Evolutionary conservation across 2,113 vertebrate species (phyloP), one percentile per base, ranked within the genome.

Genomic region (Porphyrio hochstetteri): DNA sequence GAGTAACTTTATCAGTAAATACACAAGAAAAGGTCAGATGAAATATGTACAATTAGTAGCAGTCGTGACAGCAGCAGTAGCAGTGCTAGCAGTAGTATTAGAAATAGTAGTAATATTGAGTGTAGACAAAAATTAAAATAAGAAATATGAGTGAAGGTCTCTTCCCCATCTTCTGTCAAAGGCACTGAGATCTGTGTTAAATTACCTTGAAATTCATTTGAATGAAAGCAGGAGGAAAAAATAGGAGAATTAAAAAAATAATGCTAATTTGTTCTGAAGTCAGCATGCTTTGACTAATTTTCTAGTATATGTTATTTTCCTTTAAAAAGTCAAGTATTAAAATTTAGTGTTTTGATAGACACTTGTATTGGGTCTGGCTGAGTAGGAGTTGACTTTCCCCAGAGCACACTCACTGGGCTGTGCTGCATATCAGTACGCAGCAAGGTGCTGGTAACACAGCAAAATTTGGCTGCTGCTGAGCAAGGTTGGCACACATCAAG

Each of bases 161-260:
- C 11, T 69, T 90, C 19, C 5, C 5, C 20, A 38, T 64, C 28
- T 5, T 56, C 35, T 82, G 31, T 4, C 61, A 90, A 50, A 12
- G 10, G 21, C 0, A 0, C 4, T 31, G 10, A 75, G 2, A 60
- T 56, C 19, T 25, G 1, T 60, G 23, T 27, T 46, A 35, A 52
- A 36, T 20, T 59, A 55, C 4, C 8, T 46, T 38, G 44, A 38
- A 33, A 60, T 38, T 35, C 72, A 2, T 50, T 76, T 27, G 11
- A 86, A 53, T 60, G 29, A 60, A 86, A 69, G 8, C 2, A 61
- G 46, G 24, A 75, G 20, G 4, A 42, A 78, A 85, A 64, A 65
- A 21, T 64, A 69, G 38, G 38, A 53, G 6, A 40, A 69, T 13
- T 50, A 11, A 11, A 50, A 70, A 71, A 7, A 82, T 74, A 10